These are phyloP conservation scores for Metacarcinus magister DNA, from an alignment of 2,888 invertebrate genomes.

Conservation along the genomic window DNA sequence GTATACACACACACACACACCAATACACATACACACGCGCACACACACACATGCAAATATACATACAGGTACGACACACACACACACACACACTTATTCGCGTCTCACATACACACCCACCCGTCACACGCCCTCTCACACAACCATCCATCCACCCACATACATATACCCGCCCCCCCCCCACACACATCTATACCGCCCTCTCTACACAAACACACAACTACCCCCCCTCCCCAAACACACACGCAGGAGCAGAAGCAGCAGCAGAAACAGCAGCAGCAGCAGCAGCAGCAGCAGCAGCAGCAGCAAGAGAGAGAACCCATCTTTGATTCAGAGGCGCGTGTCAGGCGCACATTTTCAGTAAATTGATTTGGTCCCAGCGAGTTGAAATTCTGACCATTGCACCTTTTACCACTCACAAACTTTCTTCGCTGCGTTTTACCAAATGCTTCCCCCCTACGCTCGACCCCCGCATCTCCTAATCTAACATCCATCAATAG, in stretches of 20 bases:
- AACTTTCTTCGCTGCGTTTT: constrained; percentile 69
- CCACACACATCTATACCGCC: no score
- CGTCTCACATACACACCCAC: no score
- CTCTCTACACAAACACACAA: no score
- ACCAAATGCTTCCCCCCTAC: constrained; percentile 18
- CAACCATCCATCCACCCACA: no score
- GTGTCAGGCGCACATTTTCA: constrained; percentile 79
- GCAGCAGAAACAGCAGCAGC: no score
- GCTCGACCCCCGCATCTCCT: constrained; percentile 1
- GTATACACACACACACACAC: background rate
- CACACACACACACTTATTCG: background rate
- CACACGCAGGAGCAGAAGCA: background rate
- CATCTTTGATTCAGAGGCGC: constrained; percentile 77
- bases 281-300: background rate
- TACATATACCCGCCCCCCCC: no score
- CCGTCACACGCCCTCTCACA: no score
- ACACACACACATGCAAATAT: background rate
- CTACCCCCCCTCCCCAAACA: background rate
- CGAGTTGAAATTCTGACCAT: constrained; percentile 79
- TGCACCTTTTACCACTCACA: constrained; percentile 71
- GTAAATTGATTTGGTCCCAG: constrained; percentile 78
- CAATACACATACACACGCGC: background rate
- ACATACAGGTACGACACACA: background rate
- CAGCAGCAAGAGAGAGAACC: constrained; percentile 52
- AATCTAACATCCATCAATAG: constrained; percentile 52